These are phyloP conservation scores for Phylloscopus trochilus DNA, from an alignment of 2,113 vertebrate genomes.

Conservation along the genomic window DNA sequence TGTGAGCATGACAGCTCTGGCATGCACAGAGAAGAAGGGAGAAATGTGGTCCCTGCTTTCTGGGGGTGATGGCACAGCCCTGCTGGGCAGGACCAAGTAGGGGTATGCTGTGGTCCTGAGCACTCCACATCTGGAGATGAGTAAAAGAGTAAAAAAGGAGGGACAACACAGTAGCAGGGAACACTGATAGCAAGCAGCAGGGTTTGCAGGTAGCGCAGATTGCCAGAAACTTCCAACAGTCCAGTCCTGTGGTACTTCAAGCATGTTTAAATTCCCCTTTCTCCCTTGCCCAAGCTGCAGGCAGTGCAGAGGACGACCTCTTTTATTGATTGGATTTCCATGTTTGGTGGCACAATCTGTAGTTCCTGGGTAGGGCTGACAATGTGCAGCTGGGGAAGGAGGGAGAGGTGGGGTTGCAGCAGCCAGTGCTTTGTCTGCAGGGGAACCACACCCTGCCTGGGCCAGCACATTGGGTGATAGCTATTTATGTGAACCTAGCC, in stretches of 20 bases:
- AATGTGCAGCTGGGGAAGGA: neutral
- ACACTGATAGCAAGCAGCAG: neutral
- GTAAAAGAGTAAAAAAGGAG: neutral
- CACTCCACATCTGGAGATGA: neutral
- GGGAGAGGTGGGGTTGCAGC: neutral
- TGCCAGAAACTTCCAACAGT: neutral
- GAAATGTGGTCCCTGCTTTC: neutral
- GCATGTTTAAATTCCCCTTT: neutral
- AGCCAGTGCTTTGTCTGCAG: neutral
- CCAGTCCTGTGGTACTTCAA: neutral
- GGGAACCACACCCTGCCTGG: neutral
- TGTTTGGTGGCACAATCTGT: neutral
- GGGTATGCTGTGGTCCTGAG: rapidly evolving
- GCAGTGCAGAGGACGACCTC: neutral
- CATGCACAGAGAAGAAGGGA: neutral
- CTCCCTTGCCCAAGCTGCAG: neutral
- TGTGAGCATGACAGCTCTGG: neutral
- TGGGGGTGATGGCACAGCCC: neutral
- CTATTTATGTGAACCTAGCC: neutral
- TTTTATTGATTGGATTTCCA: neutral
- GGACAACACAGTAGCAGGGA: neutral
- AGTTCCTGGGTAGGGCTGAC: neutral
- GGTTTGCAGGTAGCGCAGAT: neutral
- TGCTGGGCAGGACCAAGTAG: neutral
- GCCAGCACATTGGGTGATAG: neutral